Evolutionary conservation across 2,113 vertebrate species (phyloP), one percentile per base, ranked within the genome.

Genomic region (Scomber japonicus): DNA sequence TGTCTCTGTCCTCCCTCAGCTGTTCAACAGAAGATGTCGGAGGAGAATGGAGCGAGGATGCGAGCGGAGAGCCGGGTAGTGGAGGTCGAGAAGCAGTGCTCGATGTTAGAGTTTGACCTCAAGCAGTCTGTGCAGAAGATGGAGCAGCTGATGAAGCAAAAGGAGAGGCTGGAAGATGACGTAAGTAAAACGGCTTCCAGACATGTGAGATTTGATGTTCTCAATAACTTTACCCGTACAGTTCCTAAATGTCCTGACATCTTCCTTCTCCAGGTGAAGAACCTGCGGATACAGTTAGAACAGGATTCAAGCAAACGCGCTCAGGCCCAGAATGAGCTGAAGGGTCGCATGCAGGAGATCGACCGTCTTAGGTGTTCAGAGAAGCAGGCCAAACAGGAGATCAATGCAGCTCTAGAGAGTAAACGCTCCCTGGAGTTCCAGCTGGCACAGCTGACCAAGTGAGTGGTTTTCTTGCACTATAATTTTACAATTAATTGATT

Each of bases 331-430:
- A 97, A 86, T 57, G 98, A 99, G 86, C 85, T 98, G 82, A 99
- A 98, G 94, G 91, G 66, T 15, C 96, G 97, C 76, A 94, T 91
- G 30, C 96, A 96, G 92, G 97, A 98, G 78, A 94, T 96, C 15
- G 97, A 99, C 84, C 96, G 97, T 46, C 95, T 99, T 64, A 95
- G 97, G 85, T 96, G 97, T 76, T 96, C 96, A 0, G 97, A 99
- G 94, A 99, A 99, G 91, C 98, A 99, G 86, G 95, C 99, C 88
- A 99, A 99, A 89, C 98, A 99, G 91, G 98, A 99, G 91, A 97
- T 97, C 91, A 99, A 99, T 93, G 92, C 95, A 0, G 91, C 96
- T 64, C 91, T 98, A 83, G 98, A 99, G 96, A 96, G 91, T 77
- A 99, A 98, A 87, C 96, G 98, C 78, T 96, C 97, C 24, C 93